phyloP scores from a whole-genome alignment of 2,797 vertebrate genomes.

The Clarias platycephalus region DNA sequence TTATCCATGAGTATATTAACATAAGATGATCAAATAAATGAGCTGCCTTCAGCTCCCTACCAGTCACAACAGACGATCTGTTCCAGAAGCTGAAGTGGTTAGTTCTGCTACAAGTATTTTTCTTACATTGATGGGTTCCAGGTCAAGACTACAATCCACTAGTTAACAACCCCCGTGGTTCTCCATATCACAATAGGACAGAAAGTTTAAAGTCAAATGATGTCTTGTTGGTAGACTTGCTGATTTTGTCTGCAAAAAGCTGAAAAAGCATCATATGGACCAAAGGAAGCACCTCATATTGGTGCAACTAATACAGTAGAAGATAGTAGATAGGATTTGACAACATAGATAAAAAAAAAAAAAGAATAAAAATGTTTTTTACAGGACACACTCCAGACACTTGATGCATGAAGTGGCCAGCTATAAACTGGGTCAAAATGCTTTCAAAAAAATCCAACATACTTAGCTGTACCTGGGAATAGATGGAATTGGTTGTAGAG shows the following conservation, averaged over 20 bases:
- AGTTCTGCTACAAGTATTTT: background rate
- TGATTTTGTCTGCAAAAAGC: background rate
- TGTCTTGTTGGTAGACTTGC: background rate
- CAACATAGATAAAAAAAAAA: background rate
- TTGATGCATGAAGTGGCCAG: background rate
- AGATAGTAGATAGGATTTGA: background rate
- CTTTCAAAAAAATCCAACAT: slow-evolving; percentile 4
- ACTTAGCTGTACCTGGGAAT: background rate
- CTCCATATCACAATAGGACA: background rate
- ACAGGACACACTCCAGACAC: background rate
- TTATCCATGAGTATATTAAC: too few relatives aligned
- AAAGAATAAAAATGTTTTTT: background rate
- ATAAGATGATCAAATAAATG: background rate
- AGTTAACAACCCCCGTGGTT: background rate
- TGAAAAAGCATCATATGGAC: background rate
- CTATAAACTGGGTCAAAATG: slow-evolving; percentile 17
- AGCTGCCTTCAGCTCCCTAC: background rate
- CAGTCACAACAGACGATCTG: background rate
- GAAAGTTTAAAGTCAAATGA: background rate
- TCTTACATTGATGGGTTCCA: background rate
- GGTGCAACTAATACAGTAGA: too few relatives aligned
- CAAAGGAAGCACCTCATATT: background rate
- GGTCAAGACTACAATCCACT: background rate
- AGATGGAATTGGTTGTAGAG: slow-evolving; percentile 11
- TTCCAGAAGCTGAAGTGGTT: background rate